Evolutionary conservation across 2,797 vertebrate genomes (phyloP).

Genomic region (Petrocephalus schoutedeni): DNA sequence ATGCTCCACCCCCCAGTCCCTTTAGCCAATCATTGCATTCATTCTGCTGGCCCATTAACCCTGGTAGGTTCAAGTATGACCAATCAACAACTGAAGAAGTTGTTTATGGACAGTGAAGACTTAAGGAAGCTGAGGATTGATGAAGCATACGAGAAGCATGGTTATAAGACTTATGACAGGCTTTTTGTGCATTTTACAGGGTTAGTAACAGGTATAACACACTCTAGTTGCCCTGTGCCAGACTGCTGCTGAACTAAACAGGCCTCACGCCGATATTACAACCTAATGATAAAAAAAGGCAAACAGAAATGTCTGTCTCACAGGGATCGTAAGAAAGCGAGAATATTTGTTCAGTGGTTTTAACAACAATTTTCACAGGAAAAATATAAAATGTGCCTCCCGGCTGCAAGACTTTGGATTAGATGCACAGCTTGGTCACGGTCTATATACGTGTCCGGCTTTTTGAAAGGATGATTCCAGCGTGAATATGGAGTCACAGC

Average conservation of each 20-base stretch:
- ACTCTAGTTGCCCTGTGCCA: not conserved
- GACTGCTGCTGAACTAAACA: not conserved
- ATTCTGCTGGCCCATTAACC: not conserved
- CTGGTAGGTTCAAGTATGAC: not conserved
- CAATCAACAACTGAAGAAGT: not conserved
- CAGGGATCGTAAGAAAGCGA: not conserved
- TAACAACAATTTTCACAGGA: not conserved
- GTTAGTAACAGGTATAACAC: not conserved
- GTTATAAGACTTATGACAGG: not conserved
- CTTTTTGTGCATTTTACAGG: not conserved
- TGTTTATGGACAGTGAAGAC: not conserved
- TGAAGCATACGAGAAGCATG: not conserved
- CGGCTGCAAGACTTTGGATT: not conserved
- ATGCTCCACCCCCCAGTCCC: not conserved
- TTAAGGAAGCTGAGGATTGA: not conserved
- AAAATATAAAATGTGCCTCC: not conserved
- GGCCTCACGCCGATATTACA: not conserved
- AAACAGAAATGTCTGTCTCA: not conserved
- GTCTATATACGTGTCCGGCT: not conserved
- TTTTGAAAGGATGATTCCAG: not conserved
- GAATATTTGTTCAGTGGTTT: constrained; percentile 6
- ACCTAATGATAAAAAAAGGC: not conserved
- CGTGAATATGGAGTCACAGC: not conserved
- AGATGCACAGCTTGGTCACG: not conserved
- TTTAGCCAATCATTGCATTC: not conserved